A percentile compares a stretch with the other conserved stretches of the same genome.
phyloP scores from a whole-genome alignment of 2,113 vertebrate species.

The Mirza zaza region DNA sequence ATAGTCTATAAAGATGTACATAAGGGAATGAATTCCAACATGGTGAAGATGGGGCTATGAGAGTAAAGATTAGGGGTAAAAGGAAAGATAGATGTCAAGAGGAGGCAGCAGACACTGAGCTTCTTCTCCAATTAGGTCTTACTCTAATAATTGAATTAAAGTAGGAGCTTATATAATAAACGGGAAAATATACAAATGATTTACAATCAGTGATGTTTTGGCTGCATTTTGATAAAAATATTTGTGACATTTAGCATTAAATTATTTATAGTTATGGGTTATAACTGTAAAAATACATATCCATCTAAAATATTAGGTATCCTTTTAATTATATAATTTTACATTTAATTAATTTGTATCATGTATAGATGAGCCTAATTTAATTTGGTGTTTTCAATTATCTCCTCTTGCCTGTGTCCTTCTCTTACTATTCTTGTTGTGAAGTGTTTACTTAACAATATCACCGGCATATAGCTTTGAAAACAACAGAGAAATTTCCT shows the following conservation, averaged over 20 bases:
- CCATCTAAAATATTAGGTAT: background rate
- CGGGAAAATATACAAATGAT: background rate
- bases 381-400: background rate
- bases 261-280: background rate
- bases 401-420: background rate
- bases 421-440: background rate
- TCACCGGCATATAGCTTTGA: background rate
- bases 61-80: background rate
- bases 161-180: background rate
- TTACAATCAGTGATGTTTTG: background rate
- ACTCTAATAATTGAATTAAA: conserved; percentile 1
- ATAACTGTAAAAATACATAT: background rate
- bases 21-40: background rate
- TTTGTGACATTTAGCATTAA: background rate
- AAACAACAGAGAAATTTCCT: background rate
- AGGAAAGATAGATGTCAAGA: background rate
- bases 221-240: background rate
- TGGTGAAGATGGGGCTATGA: background rate
- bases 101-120: background rate
- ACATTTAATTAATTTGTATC: background rate
- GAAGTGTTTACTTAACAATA: background rate
- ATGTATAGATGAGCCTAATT: background rate
- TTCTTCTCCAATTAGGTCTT: background rate
- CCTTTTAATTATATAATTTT: background rate
- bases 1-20: background rate